These are phyloP conservation scores for Philopedon plagiatum DNA, from an alignment of 2,888 invertebrate genomes.

Conservation along the genomic window DNA sequence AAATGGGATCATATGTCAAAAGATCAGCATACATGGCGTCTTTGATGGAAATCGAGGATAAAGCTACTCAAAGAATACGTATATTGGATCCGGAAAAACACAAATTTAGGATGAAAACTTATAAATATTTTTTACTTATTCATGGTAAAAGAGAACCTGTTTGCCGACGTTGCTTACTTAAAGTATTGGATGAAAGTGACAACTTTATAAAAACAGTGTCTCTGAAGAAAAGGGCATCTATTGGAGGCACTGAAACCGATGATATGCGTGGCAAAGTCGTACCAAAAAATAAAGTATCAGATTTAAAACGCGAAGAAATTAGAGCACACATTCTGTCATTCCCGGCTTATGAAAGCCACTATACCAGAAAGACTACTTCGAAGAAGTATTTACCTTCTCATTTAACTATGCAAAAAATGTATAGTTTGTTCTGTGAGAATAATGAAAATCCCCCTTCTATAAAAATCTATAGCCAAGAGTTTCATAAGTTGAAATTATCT, in stretches of 20 bases:
- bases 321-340: conserved; percentile 9
- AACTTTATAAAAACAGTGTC: conserved; percentile 17
- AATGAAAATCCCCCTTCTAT: conserved; percentile 10
- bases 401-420: conserved; percentile 34
- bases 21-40: conserved; percentile 3
- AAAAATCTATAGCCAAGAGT: conserved; percentile 33
- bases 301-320: conserved; percentile 15
- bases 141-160: conserved; percentile 12
- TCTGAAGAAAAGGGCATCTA: conserved; percentile 3
- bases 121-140: conserved; percentile 15
- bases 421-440: conserved; percentile 11
- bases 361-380: conserved; percentile 9
- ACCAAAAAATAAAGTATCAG: conserved; percentile 1
- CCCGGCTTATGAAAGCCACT: conserved; percentile 4
- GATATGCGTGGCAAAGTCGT: conserved; percentile 2
- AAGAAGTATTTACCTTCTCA: conserved; percentile 22
- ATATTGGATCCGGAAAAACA: conserved; percentile 3
- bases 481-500: conserved; percentile 38
- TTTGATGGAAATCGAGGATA: conserved; percentile 4
- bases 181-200: conserved; percentile 8
- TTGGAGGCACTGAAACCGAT: conserved; percentile 17
- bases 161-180: conserved; percentile 9
- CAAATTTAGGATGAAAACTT: conserved; percentile 12
- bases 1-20: conserved; percentile 16
- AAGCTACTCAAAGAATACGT: conserved; percentile 17